Evolutionary conservation across 2,113 vertebrate species (phyloP).

Genomic region (Miniopterus natalensis): DNA sequence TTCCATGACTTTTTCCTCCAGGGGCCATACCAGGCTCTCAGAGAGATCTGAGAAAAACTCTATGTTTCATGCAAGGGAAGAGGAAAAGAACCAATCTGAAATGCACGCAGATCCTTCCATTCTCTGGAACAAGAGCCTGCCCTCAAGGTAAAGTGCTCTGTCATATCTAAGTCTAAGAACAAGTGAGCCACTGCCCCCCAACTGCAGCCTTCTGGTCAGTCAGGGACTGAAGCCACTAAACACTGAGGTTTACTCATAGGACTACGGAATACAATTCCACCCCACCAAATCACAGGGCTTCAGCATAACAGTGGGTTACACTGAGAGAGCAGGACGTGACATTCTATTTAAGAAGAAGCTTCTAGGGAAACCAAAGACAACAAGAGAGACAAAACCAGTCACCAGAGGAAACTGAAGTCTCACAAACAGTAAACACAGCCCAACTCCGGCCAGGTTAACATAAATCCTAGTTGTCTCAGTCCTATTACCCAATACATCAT

Average conservation of each 20-base stretch:
- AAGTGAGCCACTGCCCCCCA: too few species aligned
- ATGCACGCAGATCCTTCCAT: neutral
- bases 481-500: neutral
- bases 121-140: neutral
- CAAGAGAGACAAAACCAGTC: neutral
- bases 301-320: neutral
- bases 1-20: neutral
- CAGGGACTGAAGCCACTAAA: neutral
- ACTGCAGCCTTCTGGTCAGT: neutral
- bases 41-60: neutral
- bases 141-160: neutral
- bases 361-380: neutral
- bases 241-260: neutral
- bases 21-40: neutral
- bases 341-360: neutral
- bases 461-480: neutral
- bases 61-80: neutral
- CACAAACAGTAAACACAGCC: neutral
- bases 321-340: neutral
- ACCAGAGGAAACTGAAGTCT: neutral
- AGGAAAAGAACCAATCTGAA: neutral
- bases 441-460: neutral
- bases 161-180: neutral
- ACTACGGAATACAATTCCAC: neutral
- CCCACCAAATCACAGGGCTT: neutral